phyloP scores from a whole-genome alignment of 2,797 vertebrate genomes.

The Glossophaga mutica region DNA sequence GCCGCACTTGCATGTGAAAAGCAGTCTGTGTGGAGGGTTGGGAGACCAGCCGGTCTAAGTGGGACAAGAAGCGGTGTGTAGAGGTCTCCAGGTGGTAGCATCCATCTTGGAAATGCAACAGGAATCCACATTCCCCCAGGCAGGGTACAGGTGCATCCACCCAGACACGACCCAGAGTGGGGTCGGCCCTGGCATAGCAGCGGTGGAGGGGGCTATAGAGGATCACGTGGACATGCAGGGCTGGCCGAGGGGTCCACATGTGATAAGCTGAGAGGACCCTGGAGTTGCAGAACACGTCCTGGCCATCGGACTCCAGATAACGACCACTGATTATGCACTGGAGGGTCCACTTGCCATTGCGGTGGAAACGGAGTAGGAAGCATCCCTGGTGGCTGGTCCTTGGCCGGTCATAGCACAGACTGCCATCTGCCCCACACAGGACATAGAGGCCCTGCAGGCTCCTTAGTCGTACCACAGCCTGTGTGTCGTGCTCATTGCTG shows the following conservation, averaged over 20 bases:
- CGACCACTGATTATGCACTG: slow-evolving; percentile 64
- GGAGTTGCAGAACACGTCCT: slow-evolving; percentile 74
- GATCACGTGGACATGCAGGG: slow-evolving; percentile 68
- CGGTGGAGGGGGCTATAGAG: slow-evolving; percentile 68
- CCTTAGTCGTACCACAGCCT: slow-evolving; percentile 62
- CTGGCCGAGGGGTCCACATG: slow-evolving; percentile 75
- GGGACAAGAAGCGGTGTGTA: slow-evolving; percentile 71
- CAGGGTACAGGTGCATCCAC: slow-evolving; percentile 65
- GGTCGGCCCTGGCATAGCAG: slow-evolving; percentile 70
- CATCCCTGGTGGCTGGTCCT: slow-evolving; percentile 39
- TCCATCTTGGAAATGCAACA: slow-evolving; percentile 70
- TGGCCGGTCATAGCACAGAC: slow-evolving; percentile 56
- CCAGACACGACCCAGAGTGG: slow-evolving; percentile 65
- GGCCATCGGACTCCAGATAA: slow-evolving; percentile 74
- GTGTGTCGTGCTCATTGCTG: slow-evolving; percentile 53
- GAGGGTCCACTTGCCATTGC: slow-evolving; percentile 75
- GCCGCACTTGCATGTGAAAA: slow-evolving; percentile 73
- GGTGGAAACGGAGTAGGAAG: slow-evolving; percentile 73
- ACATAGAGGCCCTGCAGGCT: slow-evolving; percentile 67
- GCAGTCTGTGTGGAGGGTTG: slow-evolving; percentile 66
- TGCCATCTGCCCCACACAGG: slow-evolving; percentile 61
- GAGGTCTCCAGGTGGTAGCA: slow-evolving; percentile 77
- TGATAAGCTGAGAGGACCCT: slow-evolving; percentile 66
- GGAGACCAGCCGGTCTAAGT: slow-evolving; percentile 56
- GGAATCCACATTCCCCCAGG: slow-evolving; percentile 73